Evolutionary conservation across 2,797 vertebrate genomes (phyloP), one percentile per base, ranked within the genome.

Genomic region (Hippopotamyrus pictus): DNA sequence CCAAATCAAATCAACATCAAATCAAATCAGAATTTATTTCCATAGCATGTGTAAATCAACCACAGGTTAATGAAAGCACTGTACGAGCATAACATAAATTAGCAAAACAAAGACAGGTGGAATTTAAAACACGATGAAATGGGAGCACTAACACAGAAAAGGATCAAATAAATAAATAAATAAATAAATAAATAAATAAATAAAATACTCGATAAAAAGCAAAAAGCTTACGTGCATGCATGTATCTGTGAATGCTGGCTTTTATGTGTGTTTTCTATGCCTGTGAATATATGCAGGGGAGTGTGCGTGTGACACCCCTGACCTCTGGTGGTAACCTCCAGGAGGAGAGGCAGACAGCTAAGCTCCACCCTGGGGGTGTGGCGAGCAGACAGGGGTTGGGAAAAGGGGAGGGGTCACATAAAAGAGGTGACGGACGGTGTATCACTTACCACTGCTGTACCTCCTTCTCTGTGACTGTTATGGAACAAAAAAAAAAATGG

Each of bases 381-480:
- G 62, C 0, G 3, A 69, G 25, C 25, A 69, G 25, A 69, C 62
- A 33, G 25, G 25, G 3, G 62, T 33, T 12, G 62, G 62, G 25
- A 11, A 33, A 69, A 19, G 12, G 37, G 33, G 33, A 7, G 14
- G 86, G 50, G 86, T 50, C 53, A 44, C 11, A 53, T 41, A 9
- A 19, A 14, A 65, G 53, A 46, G 22, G 12, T 37, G 29, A 76
- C 11, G 88, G 53, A 59, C 59, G 33, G 53, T 7, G 51, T 6
- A 46, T 33, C 33, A 96, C 97, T 97, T 92, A 97, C 97, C 97
- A 97, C 92, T 97, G 97, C 93, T 97, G 97, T 44, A 97, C 96
- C 62, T 97, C 97, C 92, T 97, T 97, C 92, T 97, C 96, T 0
- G 96, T 97, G 92, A 97, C 97, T 97, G 95, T 88, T 53, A 69